These are phyloP conservation scores for Sussaba pulchella DNA, from an alignment of 2,888 invertebrate species.

Conservation along the genomic window DNA sequence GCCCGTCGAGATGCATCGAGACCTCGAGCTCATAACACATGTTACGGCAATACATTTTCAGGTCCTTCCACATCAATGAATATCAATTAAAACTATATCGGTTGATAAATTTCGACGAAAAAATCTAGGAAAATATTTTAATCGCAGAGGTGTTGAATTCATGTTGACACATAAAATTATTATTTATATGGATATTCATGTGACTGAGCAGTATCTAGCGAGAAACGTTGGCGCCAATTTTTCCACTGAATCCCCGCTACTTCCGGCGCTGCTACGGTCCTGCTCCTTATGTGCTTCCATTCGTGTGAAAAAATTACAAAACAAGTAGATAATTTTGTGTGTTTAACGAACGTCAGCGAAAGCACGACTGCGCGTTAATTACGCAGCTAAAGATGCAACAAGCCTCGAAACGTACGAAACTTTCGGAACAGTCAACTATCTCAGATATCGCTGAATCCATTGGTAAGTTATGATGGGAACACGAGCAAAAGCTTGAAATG, in stretches of 20 bases:
- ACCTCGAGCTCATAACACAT: conserved; percentile 4
- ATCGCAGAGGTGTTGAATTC: too few species aligned
- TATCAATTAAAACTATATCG: too few species aligned
- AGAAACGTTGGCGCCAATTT: conserved; percentile 17
- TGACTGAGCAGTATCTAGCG: background rate
- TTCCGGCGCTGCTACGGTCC: background rate
- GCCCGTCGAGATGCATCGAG: background rate
- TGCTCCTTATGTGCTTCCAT: background rate
- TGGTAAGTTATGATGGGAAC: conserved; percentile 66
- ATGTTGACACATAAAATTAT: background rate
- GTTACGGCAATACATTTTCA: background rate
- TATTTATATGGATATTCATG: conserved; percentile 6
- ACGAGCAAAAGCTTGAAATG: too few species aligned
- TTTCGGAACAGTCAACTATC: conserved; percentile 70
- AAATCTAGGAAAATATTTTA: background rate
- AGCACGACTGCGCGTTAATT: too few species aligned
- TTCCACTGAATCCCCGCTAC: background rate
- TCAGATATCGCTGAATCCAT: conserved; percentile 73
- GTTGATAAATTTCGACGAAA: background rate
- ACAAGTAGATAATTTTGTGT: background rate
- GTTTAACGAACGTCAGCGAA: too few species aligned
- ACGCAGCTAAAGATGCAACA: too few species aligned
- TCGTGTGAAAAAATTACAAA: background rate
- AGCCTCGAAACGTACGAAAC: conserved; percentile 69
- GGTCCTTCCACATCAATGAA: background rate